Percentiles rank a stretch among this genome's conserved stretches.
Conservation (phyloP, 2,888 invertebrate species). For the Mechanitis mazaeus region DNA sequence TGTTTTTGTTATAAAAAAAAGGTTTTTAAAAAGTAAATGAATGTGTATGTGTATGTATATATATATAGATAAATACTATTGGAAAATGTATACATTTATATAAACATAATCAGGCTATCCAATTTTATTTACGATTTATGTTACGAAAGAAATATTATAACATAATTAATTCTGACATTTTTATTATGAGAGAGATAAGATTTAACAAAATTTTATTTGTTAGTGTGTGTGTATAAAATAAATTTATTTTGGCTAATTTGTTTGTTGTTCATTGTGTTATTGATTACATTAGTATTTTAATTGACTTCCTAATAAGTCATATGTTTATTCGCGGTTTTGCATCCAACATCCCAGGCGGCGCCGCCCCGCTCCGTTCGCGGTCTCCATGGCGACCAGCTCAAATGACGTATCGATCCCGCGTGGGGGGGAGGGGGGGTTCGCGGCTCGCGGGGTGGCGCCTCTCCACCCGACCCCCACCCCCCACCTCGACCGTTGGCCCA, state of each 20-base stretch:
- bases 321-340: conserved; percentile 39
- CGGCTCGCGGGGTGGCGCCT: conserved; percentile 63
- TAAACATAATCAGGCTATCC: no score
- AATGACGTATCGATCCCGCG: conserved; percentile 77
- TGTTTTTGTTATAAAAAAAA: conserved; percentile 18
- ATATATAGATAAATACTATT: no score
- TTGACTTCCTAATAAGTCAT: conserved; percentile 6
- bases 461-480: conserved; percentile 66
- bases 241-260: no score
- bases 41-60: neutral
- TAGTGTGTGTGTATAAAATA: no score
- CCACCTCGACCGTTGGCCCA: conserved; percentile 74
- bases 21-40: neutral
- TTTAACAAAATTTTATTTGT: no score
- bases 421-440: conserved; percentile 52
- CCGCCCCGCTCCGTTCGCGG: conserved; percentile 75
- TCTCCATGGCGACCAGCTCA: conserved; percentile 77
- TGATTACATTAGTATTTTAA: no score
- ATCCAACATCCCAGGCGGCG: conserved; percentile 66
- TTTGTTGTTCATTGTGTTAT: no score
- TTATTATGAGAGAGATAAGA: no score
- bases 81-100: no score
- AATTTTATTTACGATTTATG: no score
- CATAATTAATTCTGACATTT: no score
- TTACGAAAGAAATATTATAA: no score